Conservation (phyloP, 2,888 invertebrate genomes). For the Dexiosoma caninum region DNA sequence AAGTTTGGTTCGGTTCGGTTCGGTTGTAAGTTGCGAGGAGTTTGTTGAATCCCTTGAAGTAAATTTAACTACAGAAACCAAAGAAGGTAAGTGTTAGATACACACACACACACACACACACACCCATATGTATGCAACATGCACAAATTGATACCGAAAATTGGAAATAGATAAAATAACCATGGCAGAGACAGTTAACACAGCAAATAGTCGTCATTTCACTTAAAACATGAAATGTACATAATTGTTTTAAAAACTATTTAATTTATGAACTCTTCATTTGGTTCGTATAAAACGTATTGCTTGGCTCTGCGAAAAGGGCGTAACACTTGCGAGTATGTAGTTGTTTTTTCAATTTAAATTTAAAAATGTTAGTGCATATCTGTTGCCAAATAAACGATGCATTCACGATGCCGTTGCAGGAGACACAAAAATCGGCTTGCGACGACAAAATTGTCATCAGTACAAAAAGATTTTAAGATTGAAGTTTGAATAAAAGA, state of each 20-base stretch:
- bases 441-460: neutral
- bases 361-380: neutral
- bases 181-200: neutral
- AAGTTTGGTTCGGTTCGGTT: neutral
- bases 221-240: neutral
- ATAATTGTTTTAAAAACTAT: neutral
- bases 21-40: neutral
- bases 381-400: slow-evolving; percentile 4
- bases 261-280: too few relatives aligned
- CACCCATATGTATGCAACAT: too few relatives aligned
- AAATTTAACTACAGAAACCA: neutral
- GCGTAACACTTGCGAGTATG: slow-evolving; percentile 2
- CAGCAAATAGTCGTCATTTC: neutral
- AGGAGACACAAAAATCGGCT: neutral
- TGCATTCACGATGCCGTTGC: neutral
- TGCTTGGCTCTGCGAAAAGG: slow-evolving; percentile 17
- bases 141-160: too few relatives aligned
- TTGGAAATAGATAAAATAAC: neutral
- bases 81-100: slow-evolving; percentile 8
- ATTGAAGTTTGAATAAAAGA: too few relatives aligned
- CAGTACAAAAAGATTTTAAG: neutral
- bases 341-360: neutral
- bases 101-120: too few relatives aligned
- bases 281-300: too few relatives aligned
- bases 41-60: neutral